Base-by-base conservation (phyloP, 1,140 invertebrate species). In the Colletes latitarsis region DNA sequence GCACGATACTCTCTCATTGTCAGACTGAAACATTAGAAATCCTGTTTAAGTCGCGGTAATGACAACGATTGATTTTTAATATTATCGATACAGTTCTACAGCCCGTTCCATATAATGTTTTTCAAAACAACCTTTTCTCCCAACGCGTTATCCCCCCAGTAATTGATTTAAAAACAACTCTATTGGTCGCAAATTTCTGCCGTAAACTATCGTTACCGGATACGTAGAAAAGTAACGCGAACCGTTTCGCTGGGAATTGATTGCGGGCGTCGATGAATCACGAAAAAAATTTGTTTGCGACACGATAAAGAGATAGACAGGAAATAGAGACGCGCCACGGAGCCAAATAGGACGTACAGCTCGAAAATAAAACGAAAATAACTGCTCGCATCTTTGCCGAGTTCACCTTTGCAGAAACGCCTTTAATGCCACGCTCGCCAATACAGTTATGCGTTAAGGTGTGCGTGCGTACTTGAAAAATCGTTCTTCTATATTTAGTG, bases 341-440 rank as follows among this genome's bases (percentile, higher is more conserved):
- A 84, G 81, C 82, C 82, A 83, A 83, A 79, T 70, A 78, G 74
- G 58, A 78, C 63, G 21, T 78, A 78, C 19, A 46, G 67, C 52
- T 84, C 21, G 43, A 30, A 83, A 84, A 70, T 70, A 82, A 83
- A 84, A 84, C 66, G 43, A 80, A 46, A 83, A 64, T 70, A 76
- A 17, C 64, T 49, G 46, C 52, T 43, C 2, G 55, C 12, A 84
- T 57, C 8, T 53, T 80, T 46, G 60, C 60, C 14, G 67, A 70
- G 62, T 74, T 68, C 64, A 72, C 81, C 55, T 57, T 66, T 57
- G 12, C 12, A 53, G 58, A 84, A 74, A 71, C 55, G 39, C 10
- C 58, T 46, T 39, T 71, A 64, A 82, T 9, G 70, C 19, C 30
- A 21, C 2, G 4, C 41, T 58, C 64, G 53, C 53, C 52, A 58